phyloP scores from a whole-genome alignment of 2,797 vertebrate species.

The Channa striata region DNA sequence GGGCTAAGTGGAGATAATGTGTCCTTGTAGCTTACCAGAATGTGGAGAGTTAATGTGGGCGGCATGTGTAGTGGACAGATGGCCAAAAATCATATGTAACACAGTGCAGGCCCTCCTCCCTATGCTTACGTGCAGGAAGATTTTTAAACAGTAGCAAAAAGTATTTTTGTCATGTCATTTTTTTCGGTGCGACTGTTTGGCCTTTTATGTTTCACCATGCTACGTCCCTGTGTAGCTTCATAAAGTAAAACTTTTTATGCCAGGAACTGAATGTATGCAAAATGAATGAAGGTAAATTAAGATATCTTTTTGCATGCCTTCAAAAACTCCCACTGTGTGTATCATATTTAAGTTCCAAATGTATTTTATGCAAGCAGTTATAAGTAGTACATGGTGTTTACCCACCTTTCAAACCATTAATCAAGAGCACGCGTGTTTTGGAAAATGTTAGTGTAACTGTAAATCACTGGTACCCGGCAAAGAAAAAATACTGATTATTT shows the following conservation, averaged over 20 bases:
- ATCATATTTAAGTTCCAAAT: not conserved
- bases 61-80: constrained; percentile 59
- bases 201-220: constrained; percentile 8
- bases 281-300: not conserved
- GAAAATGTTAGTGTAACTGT: not conserved
- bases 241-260: not conserved
- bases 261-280: constrained; percentile 3
- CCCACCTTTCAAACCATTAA: not conserved
- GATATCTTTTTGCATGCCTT: not conserved
- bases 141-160: constrained; percentile 42
- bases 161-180: constrained; percentile 29
- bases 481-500: not conserved
- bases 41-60: constrained; percentile 62
- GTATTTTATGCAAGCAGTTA: not conserved
- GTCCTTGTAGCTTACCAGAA: constrained; percentile 70
- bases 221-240: not conserved
- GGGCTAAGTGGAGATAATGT: constrained; percentile 73
- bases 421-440: not conserved
- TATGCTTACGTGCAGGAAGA: constrained; percentile 37
- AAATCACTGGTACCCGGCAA: not conserved
- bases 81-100: constrained; percentile 58
- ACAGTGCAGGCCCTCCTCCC: constrained; percentile 29
- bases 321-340: not conserved
- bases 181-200: constrained; percentile 14
- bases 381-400: not conserved